These are phyloP conservation scores for Silvanus unidentatus DNA, from an alignment of 2,888 invertebrate genomes.

Conservation along the genomic window DNA sequence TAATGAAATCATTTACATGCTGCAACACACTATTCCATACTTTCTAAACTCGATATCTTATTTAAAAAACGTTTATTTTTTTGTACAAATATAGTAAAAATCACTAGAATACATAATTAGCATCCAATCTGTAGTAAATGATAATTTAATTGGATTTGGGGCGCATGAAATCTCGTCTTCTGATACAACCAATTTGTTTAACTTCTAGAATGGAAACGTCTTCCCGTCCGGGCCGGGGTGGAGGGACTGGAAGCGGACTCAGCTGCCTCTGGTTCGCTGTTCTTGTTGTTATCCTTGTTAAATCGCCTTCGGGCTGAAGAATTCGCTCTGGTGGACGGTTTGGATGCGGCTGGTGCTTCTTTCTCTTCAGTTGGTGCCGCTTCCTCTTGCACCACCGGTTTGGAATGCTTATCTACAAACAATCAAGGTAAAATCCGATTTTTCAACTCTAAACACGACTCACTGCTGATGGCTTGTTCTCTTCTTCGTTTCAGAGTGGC, in stretches of 20 bases:
- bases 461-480: conserved; percentile 61
- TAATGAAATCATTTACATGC: too few species aligned
- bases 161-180: too few species aligned
- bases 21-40: too few species aligned
- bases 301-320: conserved; percentile 27
- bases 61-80: too few species aligned
- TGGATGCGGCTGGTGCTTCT: conserved; percentile 28
- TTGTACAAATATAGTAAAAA: too few species aligned
- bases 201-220: conserved; percentile 39
- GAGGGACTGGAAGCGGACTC: conserved; percentile 24
- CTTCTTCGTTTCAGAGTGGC: conserved; percentile 67
- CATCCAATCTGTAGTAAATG: too few species aligned
- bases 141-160: too few species aligned
- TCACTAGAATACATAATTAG: too few species aligned
- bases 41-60: too few species aligned
- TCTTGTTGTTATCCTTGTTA: conserved; percentile 17
- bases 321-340: conserved; percentile 16
- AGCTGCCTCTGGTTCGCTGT: conserved; percentile 9
- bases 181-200: conserved; percentile 26
- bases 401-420: conserved; percentile 29
- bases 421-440: not conserved
- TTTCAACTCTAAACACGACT: conserved; percentile 15
- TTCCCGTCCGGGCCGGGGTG: conserved; percentile 35
- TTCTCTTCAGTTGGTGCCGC: conserved; percentile 18
- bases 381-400: conserved; percentile 23